Evolutionary conservation across 1,140 invertebrate species (phyloP).

Genomic region (Calosoma granatense): DNA sequence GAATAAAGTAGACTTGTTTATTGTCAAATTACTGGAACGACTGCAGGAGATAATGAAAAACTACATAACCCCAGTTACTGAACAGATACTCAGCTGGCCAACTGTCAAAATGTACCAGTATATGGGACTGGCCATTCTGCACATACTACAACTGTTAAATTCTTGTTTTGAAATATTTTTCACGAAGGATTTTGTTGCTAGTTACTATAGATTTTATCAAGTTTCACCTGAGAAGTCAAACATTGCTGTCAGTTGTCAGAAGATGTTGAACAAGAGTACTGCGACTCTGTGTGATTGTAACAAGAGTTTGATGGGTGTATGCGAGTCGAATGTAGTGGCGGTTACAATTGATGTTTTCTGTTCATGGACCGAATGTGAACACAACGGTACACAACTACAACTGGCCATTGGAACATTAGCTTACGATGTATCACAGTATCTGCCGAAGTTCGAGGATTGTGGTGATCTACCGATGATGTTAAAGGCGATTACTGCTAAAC

Average conservation of each 20-base stretch:
- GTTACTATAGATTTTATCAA: not conserved
- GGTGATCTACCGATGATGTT: not conserved
- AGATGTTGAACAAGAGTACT: not conserved
- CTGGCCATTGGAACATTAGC: not conserved
- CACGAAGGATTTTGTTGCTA: not conserved
- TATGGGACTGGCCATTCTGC: not conserved
- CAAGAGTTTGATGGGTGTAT: not conserved
- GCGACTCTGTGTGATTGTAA: not conserved
- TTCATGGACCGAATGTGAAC: not conserved
- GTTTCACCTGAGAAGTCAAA: not conserved
- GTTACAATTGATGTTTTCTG: not conserved
- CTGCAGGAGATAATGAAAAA: not conserved
- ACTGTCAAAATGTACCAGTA: conserved; percentile 4
- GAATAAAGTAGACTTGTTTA: not conserved
- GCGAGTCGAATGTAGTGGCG: not conserved
- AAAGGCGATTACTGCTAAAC: not conserved
- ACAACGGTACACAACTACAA: not conserved
- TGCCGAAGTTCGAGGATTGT: not conserved
- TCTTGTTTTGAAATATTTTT: not conserved
- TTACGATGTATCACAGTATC: not conserved
- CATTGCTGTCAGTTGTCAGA: not conserved
- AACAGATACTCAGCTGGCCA: not conserved
- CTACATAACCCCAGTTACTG: not conserved
- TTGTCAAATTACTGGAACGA: not conserved
- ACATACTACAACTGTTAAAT: not conserved